Conservation (phyloP, 2,888 invertebrate species). For the Athalia cordata region DNA sequence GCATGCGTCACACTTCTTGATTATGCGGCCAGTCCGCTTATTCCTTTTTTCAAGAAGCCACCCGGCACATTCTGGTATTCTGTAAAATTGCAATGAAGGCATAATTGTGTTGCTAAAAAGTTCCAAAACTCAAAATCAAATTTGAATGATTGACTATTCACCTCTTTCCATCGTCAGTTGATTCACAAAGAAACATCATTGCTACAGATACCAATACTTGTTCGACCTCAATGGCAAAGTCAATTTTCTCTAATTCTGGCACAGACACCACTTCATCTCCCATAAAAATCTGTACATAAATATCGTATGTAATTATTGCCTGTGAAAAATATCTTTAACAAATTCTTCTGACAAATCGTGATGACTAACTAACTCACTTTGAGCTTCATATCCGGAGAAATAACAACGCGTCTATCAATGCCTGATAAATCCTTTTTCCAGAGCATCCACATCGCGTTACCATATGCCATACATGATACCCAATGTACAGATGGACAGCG, state of each 20-base stretch:
- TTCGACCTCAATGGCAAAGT: neutral
- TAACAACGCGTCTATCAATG: neutral
- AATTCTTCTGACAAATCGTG: neutral
- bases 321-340: neutral
- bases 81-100: too few species aligned
- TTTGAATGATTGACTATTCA: neutral
- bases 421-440: conserved; percentile 12
- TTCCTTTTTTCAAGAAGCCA: too few species aligned
- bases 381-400: conserved; percentile 9
- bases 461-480: neutral
- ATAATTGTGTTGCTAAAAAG: neutral
- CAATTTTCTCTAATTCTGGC: neutral
- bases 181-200: neutral
- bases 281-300: neutral
- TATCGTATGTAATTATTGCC: neutral
- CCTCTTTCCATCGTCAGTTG: neutral
- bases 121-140: neutral
- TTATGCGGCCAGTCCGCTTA: too few species aligned
- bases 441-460: neutral
- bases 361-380: neutral
- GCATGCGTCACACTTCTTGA: too few species aligned
- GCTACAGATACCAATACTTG: neutral
- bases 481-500: neutral
- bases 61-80: too few species aligned
- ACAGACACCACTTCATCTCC: neutral